Evolutionary conservation across 37 sponge, comb jelly and placozoan species (phyloP).

Genomic region (Corticium candelabrum): DNA sequence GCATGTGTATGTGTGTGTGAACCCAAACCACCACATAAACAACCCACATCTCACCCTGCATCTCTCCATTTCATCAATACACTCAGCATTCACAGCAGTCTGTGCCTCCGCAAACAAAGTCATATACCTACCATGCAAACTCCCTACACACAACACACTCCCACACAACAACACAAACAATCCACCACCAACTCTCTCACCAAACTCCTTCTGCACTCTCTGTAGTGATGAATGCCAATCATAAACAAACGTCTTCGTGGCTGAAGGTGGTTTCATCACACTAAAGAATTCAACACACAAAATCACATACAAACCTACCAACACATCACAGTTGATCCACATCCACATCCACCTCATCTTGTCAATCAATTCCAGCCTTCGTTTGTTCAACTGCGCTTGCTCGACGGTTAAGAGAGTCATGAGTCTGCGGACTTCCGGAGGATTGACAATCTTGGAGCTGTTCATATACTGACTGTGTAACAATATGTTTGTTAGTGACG

Average conservation of each 20-base stretch:
- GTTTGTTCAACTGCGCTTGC: not conserved
- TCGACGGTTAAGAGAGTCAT: not conserved
- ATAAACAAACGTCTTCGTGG: constrained; percentile 21
- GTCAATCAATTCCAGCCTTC: not conserved
- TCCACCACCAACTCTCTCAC: no score
- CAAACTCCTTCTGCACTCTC: constrained; percentile 22
- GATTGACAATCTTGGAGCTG: not conserved
- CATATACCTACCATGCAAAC: constrained; percentile 19
- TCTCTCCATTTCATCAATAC: constrained; percentile 39
- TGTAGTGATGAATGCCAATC: constrained; percentile 20
- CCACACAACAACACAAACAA: no score
- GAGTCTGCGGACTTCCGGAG: not conserved
- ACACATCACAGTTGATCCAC: no score
- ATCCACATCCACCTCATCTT: no score
- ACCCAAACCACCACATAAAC: constrained; percentile 7
- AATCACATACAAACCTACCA: not conserved
- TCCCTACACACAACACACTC: no score
- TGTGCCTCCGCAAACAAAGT: constrained; percentile 14
- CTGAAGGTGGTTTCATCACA: constrained; percentile 26
- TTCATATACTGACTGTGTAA: no score
- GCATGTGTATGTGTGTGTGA: no score
- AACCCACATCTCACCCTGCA: constrained; percentile 19
- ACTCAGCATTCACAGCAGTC: constrained; percentile 11
- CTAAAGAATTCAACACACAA: not conserved
- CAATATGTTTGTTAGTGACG: no score